Evolutionary conservation across 2,113 vertebrate species (phyloP), one percentile per base, ranked within the genome.

Genomic region (Pelobates fuscus): DNA sequence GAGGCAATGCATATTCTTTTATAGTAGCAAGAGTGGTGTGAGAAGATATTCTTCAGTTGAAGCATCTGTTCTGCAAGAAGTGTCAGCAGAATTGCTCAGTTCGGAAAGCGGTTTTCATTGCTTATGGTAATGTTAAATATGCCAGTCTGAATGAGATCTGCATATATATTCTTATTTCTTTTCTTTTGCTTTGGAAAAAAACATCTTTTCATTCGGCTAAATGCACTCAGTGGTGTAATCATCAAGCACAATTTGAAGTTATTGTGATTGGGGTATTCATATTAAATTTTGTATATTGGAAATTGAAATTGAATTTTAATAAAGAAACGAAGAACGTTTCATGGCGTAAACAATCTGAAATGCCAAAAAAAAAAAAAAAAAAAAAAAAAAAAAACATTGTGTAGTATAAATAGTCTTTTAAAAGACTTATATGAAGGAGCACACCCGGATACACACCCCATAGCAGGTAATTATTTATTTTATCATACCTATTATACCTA

Each of bases 51-150:
- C 24, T 73, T 74, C 61, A 81, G 78, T 78, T 78, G 80, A 81
- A 82, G 79, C 82, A 86, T 82, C 83, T 84, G 82, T 81, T 86
- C 72, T 30, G 44, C 54, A 70, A 87, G 80, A 86, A 78, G 37
- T 71, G 86, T 86, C 83, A 85, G 75, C 80, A 85, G 87, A 90
- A 87, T 88, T 83, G 82, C 79, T 71, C 64, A 59, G 72, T 67
- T 74, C 59, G 52, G 55, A 76, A 21, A 76, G 54, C 86, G 78
- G 30, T 88, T 88, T 84, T 88, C 83, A 79, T 68, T 88, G 81
- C 81, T 85, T 88, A 82, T 85, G 78, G 83, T 89, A 86, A 85
- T 85, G 86, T 80, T 90, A 80, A 88, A 79, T 84, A 80, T 86
- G 73, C 84, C 86, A 81, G 86, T 88, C 82, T 84, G 84, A 84